Conservation (phyloP, 1,140 invertebrate species). For the Trichonephila clavipes region DNA sequence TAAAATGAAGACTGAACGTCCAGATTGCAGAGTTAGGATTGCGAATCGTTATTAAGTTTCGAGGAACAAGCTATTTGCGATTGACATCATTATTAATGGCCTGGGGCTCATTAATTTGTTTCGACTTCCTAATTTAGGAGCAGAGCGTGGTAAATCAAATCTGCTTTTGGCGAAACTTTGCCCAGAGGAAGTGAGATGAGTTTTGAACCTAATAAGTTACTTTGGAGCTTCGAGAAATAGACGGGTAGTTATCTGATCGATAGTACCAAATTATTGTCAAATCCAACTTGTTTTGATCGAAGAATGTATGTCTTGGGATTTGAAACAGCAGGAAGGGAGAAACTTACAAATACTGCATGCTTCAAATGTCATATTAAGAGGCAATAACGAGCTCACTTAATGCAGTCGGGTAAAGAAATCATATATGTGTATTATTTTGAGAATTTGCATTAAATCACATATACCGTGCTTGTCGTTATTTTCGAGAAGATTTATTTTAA, state of each 20-base stretch:
- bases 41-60: conserved; percentile 63
- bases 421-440: no score
- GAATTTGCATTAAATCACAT: no score
- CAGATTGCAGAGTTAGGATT: not conserved
- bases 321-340: not conserved
- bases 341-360: no score
- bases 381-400: no score
- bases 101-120: conserved; percentile 63
- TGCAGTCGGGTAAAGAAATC: no score
- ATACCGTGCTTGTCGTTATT: no score
- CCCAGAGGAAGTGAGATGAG: not conserved
- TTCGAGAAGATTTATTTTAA: no score
- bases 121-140: conserved; percentile 44
- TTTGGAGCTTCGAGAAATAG: not conserved
- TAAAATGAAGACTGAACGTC: conserved; percentile 23
- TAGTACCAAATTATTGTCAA: conserved; percentile 9
- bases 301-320: not conserved
- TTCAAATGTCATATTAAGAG: no score
- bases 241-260: not conserved
- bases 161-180: conserved; percentile 31
- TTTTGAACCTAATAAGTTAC: conserved; percentile 39
- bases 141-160: conserved; percentile 43
- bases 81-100: conserved; percentile 64
- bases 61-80: conserved; percentile 17
- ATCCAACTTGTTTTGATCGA: not conserved